A percentile compares a stretch with the other conserved stretches of the same genome.
These are phyloP conservation scores for Netelia melanura DNA, from an alignment of 2,888 invertebrate species.

Conservation along the genomic window DNA sequence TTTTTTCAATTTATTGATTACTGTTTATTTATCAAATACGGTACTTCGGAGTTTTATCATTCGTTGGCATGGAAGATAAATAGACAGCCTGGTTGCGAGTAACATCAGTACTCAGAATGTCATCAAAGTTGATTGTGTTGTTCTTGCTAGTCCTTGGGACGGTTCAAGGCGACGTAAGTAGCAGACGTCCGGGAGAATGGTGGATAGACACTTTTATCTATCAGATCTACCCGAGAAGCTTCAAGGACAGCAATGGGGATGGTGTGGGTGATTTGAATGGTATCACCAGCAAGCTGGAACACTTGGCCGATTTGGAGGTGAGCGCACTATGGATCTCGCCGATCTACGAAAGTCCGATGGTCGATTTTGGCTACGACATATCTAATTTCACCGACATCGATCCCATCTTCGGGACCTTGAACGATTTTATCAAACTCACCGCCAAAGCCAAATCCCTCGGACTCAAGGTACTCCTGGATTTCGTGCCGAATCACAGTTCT, in stretches of 20 bases:
- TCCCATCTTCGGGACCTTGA: constrained; percentile 87
- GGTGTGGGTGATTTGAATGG: constrained; percentile 81
- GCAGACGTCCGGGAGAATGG: constrained; percentile 87
- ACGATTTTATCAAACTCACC: constrained; percentile 86
- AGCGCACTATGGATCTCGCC: constrained; percentile 90
- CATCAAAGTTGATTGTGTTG: constrained; percentile 29
- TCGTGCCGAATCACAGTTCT: constrained; percentile 89
- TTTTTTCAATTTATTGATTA: neutral
- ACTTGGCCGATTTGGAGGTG: constrained; percentile 87
- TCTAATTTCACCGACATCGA: constrained; percentile 87
- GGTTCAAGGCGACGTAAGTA: constrained; percentile 28
- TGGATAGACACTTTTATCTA: constrained; percentile 93
- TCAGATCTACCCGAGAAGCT: constrained; percentile 94
- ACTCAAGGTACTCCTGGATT: constrained; percentile 84
- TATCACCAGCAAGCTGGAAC: constrained; percentile 84
- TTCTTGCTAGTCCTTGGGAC: constrained; percentile 41
- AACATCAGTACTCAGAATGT: constrained; percentile 45
- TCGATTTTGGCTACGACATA: constrained; percentile 89
- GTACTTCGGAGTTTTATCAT: constrained; percentile 13
- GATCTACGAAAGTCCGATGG: constrained; percentile 89
- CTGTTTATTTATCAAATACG: neutral
- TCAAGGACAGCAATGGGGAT: constrained; percentile 91
- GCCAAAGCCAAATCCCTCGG: constrained; percentile 82
- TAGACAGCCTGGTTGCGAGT: neutral
- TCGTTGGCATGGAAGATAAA: constrained; percentile 36